Conservation (phyloP, 2,797 vertebrate genomes). For the Labeo calbasu region DNA sequence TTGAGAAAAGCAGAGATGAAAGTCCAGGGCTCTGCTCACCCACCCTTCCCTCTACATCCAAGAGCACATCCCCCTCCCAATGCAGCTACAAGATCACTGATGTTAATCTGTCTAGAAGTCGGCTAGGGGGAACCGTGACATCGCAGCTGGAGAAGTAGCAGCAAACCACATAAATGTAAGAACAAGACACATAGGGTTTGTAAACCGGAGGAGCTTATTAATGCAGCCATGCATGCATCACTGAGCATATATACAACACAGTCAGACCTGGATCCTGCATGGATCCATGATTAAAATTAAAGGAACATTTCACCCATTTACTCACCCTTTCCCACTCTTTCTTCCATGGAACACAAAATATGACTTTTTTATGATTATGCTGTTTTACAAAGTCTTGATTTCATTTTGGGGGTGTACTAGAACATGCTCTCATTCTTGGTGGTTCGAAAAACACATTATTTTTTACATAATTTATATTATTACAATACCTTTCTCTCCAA, state of each 20-base stretch:
- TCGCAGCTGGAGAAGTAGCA: constrained; percentile 49
- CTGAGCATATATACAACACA: constrained; percentile 40
- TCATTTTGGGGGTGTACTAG: no score
- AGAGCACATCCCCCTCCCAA: constrained; percentile 51
- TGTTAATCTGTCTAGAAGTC: constrained; percentile 55
- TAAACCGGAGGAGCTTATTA: constrained; percentile 35
- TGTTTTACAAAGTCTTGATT: no score
- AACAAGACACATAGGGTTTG: constrained; percentile 32
- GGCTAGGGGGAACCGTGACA: constrained; percentile 48
- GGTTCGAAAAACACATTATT: no score
- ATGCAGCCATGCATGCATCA: constrained; percentile 47
- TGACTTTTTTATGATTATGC: neutral
- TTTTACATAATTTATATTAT: no score
- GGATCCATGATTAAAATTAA: constrained; percentile 20
- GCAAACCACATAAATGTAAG: constrained; percentile 37
- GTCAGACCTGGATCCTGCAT: neutral
- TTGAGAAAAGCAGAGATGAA: constrained; percentile 28
- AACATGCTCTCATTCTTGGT: no score
- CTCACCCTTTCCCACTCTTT: neutral
- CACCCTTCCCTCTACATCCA: neutral
- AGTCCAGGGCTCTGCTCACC: constrained; percentile 14
- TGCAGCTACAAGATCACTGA: constrained; percentile 46
- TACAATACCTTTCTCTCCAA: no score
- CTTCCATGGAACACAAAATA: neutral
- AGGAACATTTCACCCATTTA: neutral